These are phyloP conservation scores for Trematomus bernacchii DNA, from an alignment of 2,797 vertebrate genomes.

Conservation along the genomic window DNA sequence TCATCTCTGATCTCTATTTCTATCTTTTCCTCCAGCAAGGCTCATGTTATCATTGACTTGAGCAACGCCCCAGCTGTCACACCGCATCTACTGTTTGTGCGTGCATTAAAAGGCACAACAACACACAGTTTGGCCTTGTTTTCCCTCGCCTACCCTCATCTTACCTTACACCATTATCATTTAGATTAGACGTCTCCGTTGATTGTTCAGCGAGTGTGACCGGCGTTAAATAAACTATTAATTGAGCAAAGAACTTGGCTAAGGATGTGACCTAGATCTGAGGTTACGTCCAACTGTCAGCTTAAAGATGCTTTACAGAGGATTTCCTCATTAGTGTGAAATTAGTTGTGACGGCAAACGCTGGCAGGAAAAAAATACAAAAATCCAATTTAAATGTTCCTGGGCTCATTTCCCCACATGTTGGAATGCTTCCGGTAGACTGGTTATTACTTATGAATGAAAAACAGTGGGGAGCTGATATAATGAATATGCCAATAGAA, in stretches of 20 bases:
- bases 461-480: constrained; percentile 42
- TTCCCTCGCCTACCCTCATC: constrained; percentile 3
- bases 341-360: constrained; percentile 61
- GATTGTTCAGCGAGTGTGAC: constrained; percentile 41
- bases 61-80: constrained; percentile 42
- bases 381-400: constrained; percentile 65
- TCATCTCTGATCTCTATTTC: constrained; percentile 61
- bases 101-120: constrained; percentile 21
- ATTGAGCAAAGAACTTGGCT: constrained; percentile 45
- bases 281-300: constrained; percentile 61
- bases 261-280: constrained; percentile 66
- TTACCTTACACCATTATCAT: constrained; percentile 19
- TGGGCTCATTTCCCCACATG: constrained; percentile 56
- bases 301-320: constrained; percentile 59
- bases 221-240: constrained; percentile 59
- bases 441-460: constrained; percentile 68
- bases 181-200: constrained; percentile 27
- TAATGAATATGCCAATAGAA: constrained; percentile 54
- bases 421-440: constrained; percentile 32
- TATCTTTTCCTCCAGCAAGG: constrained; percentile 44
- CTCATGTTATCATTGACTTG: constrained; percentile 44
- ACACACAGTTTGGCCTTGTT: background rate
- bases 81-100: constrained; percentile 10
- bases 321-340: constrained; percentile 75
- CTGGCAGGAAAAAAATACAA: constrained; percentile 7